Percentiles rank a stretch among this genome's conserved stretches.
Conservation (phyloP, 92 coral and sea anemone species). For the Plumapathes pennacea region DNA sequence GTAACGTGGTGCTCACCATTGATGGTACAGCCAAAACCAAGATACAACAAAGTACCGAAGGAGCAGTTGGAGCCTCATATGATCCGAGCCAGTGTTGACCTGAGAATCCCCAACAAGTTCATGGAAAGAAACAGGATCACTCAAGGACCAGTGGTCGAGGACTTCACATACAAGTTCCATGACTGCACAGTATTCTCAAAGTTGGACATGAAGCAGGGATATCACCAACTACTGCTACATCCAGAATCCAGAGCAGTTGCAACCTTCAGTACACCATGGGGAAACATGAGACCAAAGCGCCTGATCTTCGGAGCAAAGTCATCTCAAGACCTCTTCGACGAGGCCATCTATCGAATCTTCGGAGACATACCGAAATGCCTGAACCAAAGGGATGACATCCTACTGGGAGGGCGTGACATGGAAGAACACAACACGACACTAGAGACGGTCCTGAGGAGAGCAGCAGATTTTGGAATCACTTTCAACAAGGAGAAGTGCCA, state of each 20-base stretch:
- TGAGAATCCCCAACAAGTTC: slow-evolving; percentile 51
- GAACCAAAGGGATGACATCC: slow-evolving; percentile 53
- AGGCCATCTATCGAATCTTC: slow-evolving; percentile 56
- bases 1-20: slow-evolving; percentile 59
- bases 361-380: slow-evolving; percentile 55
- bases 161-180: slow-evolving; percentile 54
- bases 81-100: slow-evolving; percentile 55
- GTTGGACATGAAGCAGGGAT: slow-evolving; percentile 53
- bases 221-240: slow-evolving; percentile 58
- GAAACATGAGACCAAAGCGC: slow-evolving; percentile 64
- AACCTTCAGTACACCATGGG: slow-evolving; percentile 66
- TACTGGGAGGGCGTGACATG: slow-evolving; percentile 35
- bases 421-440: slow-evolving; percentile 43
- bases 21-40: slow-evolving; percentile 60
- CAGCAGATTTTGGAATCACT: slow-evolving; percentile 56
- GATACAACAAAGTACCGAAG: slow-evolving; percentile 20
- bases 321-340: slow-evolving; percentile 67
- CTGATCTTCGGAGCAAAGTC: slow-evolving; percentile 63
- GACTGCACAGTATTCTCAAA: slow-evolving; percentile 47
- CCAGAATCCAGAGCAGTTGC: slow-evolving; percentile 64
- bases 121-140: slow-evolving; percentile 62
- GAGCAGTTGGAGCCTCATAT: slow-evolving; percentile 37
- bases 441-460: slow-evolving; percentile 44
- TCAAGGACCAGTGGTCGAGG: slow-evolving; percentile 46
- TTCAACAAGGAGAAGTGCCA: slow-evolving; percentile 56